Conservation (phyloP, 2,113 vertebrate genomes). For the Coturnix japonica region DNA sequence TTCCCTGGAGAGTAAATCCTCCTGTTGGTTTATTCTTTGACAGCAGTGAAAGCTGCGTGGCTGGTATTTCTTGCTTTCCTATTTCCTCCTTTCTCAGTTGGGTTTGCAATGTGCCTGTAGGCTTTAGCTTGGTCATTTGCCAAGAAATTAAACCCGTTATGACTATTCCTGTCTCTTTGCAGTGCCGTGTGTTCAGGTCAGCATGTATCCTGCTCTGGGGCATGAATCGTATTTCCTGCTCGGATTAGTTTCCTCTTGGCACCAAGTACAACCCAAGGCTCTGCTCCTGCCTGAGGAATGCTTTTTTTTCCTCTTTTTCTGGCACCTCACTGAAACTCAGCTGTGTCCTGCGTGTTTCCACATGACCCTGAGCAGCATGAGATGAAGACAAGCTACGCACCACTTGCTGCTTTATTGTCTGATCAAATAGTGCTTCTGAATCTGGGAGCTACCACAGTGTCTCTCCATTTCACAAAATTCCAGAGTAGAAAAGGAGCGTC, state of each 20-base stretch:
- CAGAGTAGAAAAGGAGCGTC: neutral
- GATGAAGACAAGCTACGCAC: neutral
- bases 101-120: slow-evolving; percentile 4
- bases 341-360: neutral
- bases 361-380: fast-evolving
- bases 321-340: neutral
- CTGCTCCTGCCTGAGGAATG: neutral
- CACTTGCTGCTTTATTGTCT: neutral
- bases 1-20: neutral
- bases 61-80: slow-evolving; percentile 54
- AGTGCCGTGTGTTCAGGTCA: neutral
- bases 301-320: neutral
- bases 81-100: slow-evolving; percentile 44
- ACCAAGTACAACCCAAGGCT: neutral
- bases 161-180: neutral
- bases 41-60: neutral
- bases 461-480: neutral
- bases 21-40: neutral
- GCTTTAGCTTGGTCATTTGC: slow-evolving; percentile 29
- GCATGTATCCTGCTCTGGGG: neutral
- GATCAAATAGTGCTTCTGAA: neutral
- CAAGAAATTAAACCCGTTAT: slow-evolving; percentile 39
- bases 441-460: neutral
- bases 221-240: slow-evolving; percentile 4
- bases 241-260: neutral